These are phyloP conservation scores for Sitophilus oryzae DNA, from an alignment of 1,140 invertebrate species.

Conservation along the genomic window DNA sequence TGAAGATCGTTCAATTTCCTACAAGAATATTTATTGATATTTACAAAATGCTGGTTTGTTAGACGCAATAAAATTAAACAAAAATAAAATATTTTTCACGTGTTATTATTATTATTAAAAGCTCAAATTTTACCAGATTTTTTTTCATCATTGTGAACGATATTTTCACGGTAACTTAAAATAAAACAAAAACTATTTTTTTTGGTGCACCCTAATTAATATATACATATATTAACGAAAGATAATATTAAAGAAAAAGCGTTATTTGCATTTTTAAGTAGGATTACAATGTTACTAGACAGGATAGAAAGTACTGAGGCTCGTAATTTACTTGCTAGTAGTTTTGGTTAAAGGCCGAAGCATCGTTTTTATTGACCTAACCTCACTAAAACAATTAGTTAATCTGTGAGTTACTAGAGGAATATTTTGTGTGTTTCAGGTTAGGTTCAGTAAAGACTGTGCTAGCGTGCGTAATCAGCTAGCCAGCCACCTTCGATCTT, in stretches of 20 bases:
- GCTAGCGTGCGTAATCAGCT: slow-evolving; percentile 39
- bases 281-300: slow-evolving; percentile 36
- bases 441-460: slow-evolving; percentile 1
- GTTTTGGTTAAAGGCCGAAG: slow-evolving; percentile 22
- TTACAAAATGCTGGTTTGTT: too few relatives aligned
- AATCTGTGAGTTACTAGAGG: not conserved
- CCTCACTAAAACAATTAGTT: not conserved
- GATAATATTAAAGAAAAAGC: slow-evolving; percentile 15
- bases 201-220: too few relatives aligned
- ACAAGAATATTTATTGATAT: too few relatives aligned
- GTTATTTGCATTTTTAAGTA: slow-evolving; percentile 40
- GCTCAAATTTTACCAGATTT: too few relatives aligned
- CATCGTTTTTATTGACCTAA: not conserved
- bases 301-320: slow-evolving; percentile 25
- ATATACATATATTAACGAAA: slow-evolving; percentile 8
- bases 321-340: slow-evolving; percentile 23
- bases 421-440: slow-evolving; percentile 4
- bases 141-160: too few relatives aligned
- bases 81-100: too few relatives aligned
- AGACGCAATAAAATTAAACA: too few relatives aligned
- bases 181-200: too few relatives aligned
- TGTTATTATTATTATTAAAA: too few relatives aligned
- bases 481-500: slow-evolving; percentile 39
- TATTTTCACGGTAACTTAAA: too few relatives aligned
- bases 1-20: too few relatives aligned